phyloP scores from a whole-genome alignment of 2,797 vertebrate species.

The Cyprinodon diabolis region DNA sequence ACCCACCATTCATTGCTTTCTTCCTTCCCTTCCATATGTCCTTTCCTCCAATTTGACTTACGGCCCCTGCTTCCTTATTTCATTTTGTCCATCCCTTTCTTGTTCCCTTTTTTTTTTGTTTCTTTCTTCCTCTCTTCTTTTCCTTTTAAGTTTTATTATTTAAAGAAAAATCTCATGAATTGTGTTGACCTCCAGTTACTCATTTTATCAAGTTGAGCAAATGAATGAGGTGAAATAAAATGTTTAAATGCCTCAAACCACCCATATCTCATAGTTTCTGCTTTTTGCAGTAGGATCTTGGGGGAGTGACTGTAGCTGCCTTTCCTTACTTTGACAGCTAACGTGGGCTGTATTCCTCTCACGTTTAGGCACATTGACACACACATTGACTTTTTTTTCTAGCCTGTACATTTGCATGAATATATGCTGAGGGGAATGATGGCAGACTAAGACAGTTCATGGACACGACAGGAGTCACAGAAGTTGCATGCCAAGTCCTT shows the following conservation, averaged over 20 bases:
- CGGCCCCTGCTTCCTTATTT: neutral
- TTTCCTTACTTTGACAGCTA: conserved; percentile 62
- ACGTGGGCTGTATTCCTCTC: conserved; percentile 59
- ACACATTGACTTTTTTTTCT: conserved; percentile 4
- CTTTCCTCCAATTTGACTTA: neutral
- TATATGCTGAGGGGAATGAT: conserved; percentile 31
- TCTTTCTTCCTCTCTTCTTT: too few species aligned
- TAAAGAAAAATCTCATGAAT: neutral
- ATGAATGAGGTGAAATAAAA: conserved; percentile 45
- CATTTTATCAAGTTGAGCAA: neutral
- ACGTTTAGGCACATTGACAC: conserved; percentile 49
- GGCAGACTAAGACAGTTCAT: conserved; percentile 47
- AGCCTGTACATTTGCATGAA: conserved; percentile 3
- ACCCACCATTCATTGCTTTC: too few species aligned
- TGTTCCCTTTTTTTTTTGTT: neutral
- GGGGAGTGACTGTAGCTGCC: conserved; percentile 41
- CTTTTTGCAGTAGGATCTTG: conserved; percentile 20
- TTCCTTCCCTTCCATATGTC: neutral
- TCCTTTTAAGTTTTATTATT: neutral
- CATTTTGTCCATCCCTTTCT: neutral
- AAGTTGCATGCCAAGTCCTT: conserved; percentile 54
- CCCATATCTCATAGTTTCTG: conserved; percentile 3
- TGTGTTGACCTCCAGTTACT: neutral
- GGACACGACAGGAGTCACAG: conserved; percentile 55
- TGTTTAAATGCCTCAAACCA: conserved; percentile 18